Percentiles rank a stretch among this genome's conserved stretches.
These are phyloP conservation scores for Lerema accius DNA, from an alignment of 1,140 invertebrate species.

Conservation along the genomic window DNA sequence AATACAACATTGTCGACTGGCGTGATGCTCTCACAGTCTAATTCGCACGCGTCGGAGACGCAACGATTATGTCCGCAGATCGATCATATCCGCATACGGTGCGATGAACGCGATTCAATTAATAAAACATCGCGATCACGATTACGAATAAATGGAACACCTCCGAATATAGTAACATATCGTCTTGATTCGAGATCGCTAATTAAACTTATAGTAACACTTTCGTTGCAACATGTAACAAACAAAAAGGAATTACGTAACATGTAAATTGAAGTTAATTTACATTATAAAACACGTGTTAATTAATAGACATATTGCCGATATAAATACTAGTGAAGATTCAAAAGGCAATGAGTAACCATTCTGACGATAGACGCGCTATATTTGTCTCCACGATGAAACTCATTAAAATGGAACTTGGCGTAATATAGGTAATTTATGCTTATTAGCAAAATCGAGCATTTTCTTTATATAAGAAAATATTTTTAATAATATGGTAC, in stretches of 20 bases:
- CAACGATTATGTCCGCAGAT: constrained; percentile 43
- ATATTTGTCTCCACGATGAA: background rate
- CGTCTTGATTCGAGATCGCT: background rate
- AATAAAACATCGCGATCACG: constrained; percentile 42
- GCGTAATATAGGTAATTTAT: no score
- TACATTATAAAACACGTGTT: no score
- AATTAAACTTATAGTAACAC: background rate
- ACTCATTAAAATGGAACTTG: background rate
- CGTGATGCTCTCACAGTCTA: constrained; percentile 60
- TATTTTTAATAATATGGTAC: no score
- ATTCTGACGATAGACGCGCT: background rate
- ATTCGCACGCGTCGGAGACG: constrained; percentile 62
- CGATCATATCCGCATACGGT: constrained; percentile 37
- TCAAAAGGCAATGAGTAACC: background rate
- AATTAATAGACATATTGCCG: no score
- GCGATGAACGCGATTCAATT: constrained; percentile 41
- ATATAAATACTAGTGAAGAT: no score
- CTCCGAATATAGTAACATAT: background rate
- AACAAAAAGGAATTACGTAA: no score
- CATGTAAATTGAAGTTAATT: no score
- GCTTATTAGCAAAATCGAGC: no score
- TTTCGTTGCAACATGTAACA: background rate
- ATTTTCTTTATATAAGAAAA: no score
- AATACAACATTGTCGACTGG: background rate
- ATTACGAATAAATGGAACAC: constrained; percentile 3